Percentiles rank a stretch among this genome's conserved stretches.
phyloP scores from a whole-genome alignment of 2,797 vertebrate genomes.

The Fratercula arctica region DNA sequence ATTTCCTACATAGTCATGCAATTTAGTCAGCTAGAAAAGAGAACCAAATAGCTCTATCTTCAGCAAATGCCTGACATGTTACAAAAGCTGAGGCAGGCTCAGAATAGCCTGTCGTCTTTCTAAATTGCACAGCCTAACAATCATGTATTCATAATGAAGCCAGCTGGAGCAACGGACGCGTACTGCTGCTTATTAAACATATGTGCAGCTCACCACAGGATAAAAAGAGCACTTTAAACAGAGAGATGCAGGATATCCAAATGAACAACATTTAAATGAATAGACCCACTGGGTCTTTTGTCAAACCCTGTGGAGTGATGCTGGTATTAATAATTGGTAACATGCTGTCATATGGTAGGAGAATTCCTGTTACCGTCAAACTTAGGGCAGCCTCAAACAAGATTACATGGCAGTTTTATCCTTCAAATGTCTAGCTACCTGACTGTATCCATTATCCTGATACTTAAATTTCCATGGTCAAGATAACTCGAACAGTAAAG shows the following conservation, averaged over 20 bases:
- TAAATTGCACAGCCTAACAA: not conserved
- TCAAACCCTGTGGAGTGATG: conserved; percentile 15
- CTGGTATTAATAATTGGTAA: conserved; percentile 47
- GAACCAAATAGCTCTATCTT: not conserved
- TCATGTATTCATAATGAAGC: not conserved
- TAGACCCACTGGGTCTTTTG: conserved; percentile 13
- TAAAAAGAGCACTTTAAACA: conserved; percentile 20
- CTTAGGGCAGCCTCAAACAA: not conserved
- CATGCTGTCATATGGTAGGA: not conserved
- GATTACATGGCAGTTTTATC: not conserved
- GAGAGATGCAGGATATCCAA: conserved; percentile 23
- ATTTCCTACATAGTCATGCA: not conserved
- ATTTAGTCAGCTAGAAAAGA: not conserved
- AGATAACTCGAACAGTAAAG: not conserved
- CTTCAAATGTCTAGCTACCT: not conserved
- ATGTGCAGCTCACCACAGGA: not conserved
- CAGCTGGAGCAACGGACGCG: not conserved
- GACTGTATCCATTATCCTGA: not conserved
- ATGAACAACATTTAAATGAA: conserved; percentile 1
- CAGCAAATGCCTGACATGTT: not conserved
- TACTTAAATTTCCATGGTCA: not conserved
- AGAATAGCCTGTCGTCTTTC: not conserved
- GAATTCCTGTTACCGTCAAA: conserved; percentile 13
- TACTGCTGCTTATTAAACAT: conserved; percentile 35
- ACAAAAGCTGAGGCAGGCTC: not conserved